These are phyloP conservation scores for Nasonia oneida DNA, from an alignment of 2,888 invertebrate genomes.

Conservation along the genomic window DNA sequence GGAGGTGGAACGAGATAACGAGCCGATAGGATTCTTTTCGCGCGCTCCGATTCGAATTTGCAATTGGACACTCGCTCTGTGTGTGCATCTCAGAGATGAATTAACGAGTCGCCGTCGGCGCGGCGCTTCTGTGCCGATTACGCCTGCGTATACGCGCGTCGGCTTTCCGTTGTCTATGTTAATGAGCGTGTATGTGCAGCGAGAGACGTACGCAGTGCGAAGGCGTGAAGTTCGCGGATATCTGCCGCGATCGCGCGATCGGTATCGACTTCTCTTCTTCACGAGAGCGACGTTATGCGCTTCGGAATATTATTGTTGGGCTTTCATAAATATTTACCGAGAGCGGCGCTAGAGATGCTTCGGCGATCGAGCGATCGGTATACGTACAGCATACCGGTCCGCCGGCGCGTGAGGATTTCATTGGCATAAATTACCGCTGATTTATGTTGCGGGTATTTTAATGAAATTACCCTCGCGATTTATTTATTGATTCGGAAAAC, in stretches of 20 bases:
- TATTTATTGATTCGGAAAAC: not conserved
- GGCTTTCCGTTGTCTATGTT: not conserved
- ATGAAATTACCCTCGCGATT: not conserved
- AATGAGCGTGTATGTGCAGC: not conserved
- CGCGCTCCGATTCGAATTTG: constrained; percentile 61
- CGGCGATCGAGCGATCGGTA: not conserved
- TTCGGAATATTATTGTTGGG: not conserved
- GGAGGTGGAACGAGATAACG: constrained; percentile 52
- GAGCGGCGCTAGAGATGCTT: not conserved
- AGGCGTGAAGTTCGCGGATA: constrained; percentile 29
- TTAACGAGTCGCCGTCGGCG: constrained; percentile 64
- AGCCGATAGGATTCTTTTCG: constrained; percentile 46
- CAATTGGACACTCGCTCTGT: constrained; percentile 64
- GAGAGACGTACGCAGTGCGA: not conserved
- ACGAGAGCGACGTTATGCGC: not conserved
- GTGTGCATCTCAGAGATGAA: constrained; percentile 63
- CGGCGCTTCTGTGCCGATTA: constrained; percentile 59
- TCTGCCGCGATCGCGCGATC: not conserved
- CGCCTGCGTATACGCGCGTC: not conserved
- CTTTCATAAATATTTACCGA: constrained; percentile 17
- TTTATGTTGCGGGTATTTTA: not conserved
- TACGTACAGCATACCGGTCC: not conserved
- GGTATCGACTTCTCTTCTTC: not conserved
- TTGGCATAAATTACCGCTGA: not conserved
- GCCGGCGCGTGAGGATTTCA: not conserved